Base-by-base conservation (phyloP, 2,797 vertebrate genomes). In the Gallirallus australis region DNA sequence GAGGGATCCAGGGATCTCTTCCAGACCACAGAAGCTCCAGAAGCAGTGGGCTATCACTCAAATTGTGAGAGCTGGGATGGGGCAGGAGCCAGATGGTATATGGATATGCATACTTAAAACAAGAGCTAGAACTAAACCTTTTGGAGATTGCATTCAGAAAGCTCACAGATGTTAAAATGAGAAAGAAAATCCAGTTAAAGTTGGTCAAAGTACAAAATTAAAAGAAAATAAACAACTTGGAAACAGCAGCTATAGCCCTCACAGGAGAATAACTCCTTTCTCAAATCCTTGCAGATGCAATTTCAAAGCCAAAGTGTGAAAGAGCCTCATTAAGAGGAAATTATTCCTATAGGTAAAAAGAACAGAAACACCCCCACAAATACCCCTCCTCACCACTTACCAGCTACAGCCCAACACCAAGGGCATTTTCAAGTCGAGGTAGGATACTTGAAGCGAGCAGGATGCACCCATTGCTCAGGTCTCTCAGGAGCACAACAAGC, bases 171-270 rank as follows among this genome's bases (percentile, higher is more conserved):
- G 65, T 78, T 81, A 63, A 90, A 93, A 77, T 18, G 54, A 76
- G 89, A 86, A 93, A 94, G 77, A 83, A 66, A 94, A 93, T 53
- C 57, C 64, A 40, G 63, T 80, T 86, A 54, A 85, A 75, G 72
- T 56, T 65, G 86, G 87, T 86, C 90, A 59, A 92, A 91, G 89
- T 21, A 85, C 48, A 77, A 82, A 85, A 93, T 56, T 31, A 53
- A 77, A 94, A 70, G 68, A 40, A 93, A 97, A 94, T 6, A 86
- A 96, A 85, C 48, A 59, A n/a, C 25, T 89, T 18, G 47, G 92
- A 61, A 79, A 63, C 76, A 87, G 82, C 45, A 83, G 73, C 70
- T 91, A 73, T 56, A 79, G 78, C 56, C 39, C 65, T 85, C 47
- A 19, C 45, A 45, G 33, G 63, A 65, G 65, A 31, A 16, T 14